Conservation (phyloP, 2,888 invertebrate species). For the Spialia ferax region DNA sequence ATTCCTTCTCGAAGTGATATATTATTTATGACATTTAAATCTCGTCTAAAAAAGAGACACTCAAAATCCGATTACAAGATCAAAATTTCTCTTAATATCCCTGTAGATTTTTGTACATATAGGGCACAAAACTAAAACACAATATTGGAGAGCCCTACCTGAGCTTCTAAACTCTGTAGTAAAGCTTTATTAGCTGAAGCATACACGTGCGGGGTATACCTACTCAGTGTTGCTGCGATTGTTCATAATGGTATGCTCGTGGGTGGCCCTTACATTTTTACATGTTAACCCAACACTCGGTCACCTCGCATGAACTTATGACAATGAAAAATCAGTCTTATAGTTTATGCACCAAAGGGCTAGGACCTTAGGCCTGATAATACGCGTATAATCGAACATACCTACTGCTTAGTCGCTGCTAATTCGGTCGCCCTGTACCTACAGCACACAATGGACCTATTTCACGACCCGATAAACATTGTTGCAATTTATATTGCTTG, state of each 20-base stretch:
- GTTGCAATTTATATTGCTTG: constrained; percentile 57
- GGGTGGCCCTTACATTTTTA: constrained; percentile 80
- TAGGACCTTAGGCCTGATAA: constrained; percentile 56
- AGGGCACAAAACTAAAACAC: background rate
- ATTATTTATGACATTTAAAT: no score
- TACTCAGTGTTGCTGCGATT: constrained; percentile 40
- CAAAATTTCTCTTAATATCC: no score
- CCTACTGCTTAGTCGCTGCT: constrained; percentile 66
- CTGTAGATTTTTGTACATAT: no score
- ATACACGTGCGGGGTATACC: constrained; percentile 31
- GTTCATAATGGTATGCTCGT: constrained; percentile 57
- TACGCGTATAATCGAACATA: constrained; percentile 66
- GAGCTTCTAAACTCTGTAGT: constrained; percentile 2
- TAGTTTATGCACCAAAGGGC: constrained; percentile 54
- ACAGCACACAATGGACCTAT: constrained; percentile 72
- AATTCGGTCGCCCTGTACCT: constrained; percentile 71
- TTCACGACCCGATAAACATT: constrained; percentile 79
- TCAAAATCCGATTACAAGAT: no score
- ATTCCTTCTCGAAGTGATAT: no score
- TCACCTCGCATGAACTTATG: constrained; percentile 12
- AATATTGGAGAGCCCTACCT: background rate
- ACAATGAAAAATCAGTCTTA: constrained; percentile 65
- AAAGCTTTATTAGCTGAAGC: background rate
- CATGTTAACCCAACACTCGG: constrained; percentile 52
- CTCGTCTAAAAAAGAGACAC: no score